Conservation (phyloP, 2,113 vertebrate species). For the Elephas maximus region DNA sequence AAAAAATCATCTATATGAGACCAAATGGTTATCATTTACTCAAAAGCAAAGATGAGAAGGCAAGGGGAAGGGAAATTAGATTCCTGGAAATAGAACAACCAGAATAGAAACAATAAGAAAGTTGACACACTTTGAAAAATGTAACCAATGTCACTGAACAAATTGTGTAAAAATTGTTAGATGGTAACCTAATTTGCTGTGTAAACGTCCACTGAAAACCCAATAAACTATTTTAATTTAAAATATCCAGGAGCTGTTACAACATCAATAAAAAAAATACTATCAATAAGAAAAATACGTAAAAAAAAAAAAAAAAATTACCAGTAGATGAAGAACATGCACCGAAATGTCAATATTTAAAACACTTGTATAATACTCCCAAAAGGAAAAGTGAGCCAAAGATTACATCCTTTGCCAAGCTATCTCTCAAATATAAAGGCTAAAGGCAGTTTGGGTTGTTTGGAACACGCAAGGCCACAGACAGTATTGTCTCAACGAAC, state of each 20-base stretch:
- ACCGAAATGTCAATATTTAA: background rate
- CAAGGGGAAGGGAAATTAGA: too few relatives aligned
- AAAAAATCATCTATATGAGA: too few relatives aligned
- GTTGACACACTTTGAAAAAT: too few relatives aligned
- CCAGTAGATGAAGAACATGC: slow-evolving; percentile 1
- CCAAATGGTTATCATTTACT: too few relatives aligned
- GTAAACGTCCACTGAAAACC: too few relatives aligned
- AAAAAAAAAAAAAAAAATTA: slow-evolving; percentile 42
- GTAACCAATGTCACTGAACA: too few relatives aligned
- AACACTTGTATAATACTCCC: background rate
- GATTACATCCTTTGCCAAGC: slow-evolving; percentile 21
- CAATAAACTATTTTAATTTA: background rate
- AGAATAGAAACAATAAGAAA: too few relatives aligned
- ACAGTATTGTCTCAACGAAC: background rate
- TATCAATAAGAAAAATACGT: background rate
- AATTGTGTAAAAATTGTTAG: too few relatives aligned
- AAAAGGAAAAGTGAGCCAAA: background rate
- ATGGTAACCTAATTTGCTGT: too few relatives aligned
- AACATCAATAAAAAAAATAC: slow-evolving; percentile 23
- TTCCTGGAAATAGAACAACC: too few relatives aligned
- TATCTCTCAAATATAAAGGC: background rate
- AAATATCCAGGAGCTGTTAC: background rate
- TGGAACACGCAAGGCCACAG: background rate
- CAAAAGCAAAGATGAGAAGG: too few relatives aligned
- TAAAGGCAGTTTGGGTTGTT: background rate